Base-by-base conservation (phyloP, 2,113 vertebrate genomes). In the Phalacrocorax brasilianus region DNA sequence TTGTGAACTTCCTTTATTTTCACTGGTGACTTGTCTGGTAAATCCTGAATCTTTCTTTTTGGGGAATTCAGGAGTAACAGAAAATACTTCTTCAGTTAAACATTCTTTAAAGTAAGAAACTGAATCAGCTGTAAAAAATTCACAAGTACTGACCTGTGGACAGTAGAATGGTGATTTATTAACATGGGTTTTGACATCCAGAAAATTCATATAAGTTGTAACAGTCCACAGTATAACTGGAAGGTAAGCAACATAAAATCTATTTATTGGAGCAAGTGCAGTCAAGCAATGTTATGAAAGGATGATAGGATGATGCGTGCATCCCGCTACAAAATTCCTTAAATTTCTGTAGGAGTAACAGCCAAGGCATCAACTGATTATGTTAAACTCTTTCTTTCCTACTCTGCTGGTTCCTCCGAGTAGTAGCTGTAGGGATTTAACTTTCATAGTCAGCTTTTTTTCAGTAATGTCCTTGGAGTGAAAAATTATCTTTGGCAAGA, bases 281-380 rank as follows among this genome's bases (percentile, higher is more conserved):
- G 61, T 89, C 83, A 93, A 63, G 21, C 44, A 71, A 56, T 20
- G 59, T 63, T 89, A 62, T 58, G 45, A 89, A 96, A 94, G 73
- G 17, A 22, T 62, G 62, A 76, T 71, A 89, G 23, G 16, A 85
- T 85, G 84, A 71, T 73, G 67, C 30, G 61, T 62, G 38, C 89
- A 70, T 87, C 92, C 96, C 59, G 95, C 95, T 80, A 63, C 50
- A 95, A 91, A 95, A 97, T 95, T 89, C 77, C 70, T 91, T 89
- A 76, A 4, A 91, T 89, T 94, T 89, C 81, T 78, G 66, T 88
- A 66, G 89, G 81, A 96, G 89, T 89, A 91, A 44, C 52, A 74
- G 72, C 56, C 42, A 82, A 91, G 50, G 23, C 65, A 81, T 55
- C 83, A 68, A 76, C 55, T 44, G 58, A 83, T 70, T 93, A 22